Evolutionary conservation across 2,797 vertebrate species (phyloP), one percentile per base, ranked within the genome.

Genomic region (Schizopygopsis pylzovi): DNA sequence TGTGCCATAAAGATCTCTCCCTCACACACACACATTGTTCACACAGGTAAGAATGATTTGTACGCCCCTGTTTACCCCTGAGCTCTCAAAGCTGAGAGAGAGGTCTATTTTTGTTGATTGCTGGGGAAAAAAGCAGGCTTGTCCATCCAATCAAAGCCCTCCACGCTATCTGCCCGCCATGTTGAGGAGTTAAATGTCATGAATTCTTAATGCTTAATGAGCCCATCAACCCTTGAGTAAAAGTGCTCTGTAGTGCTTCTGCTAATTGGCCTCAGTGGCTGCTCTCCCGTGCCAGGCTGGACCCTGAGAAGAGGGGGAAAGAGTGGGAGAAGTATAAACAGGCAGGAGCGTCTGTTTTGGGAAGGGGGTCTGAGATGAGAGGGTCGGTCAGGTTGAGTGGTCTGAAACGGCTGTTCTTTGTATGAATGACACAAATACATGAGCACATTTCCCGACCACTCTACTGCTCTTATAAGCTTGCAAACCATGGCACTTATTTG

Each of bases 141-240:
- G 56, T 41, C 33, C 20, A 5, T 67, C 82, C 88, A 89, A 84
- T 89, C 81, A 88, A 86, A 82, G 65, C 56, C 54, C 73, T 86
- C 70, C 68, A 77, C 63, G 71, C 79, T 79, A 90, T 86, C 85
- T 90, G 81, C 93, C 93, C 92, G 92, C 92, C 88, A 86, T 89
- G 92, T 89, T 86, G 91, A 92, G 81, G 89, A 92, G 87, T 90
- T 92, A 94, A 92, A 95, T 95, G 94, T 96, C 95, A 96, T 94
- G 91, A 94, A 96, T 93, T 94, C 92, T 94, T 93, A 94, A 96
- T 95, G 94, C 91, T 93, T 96, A 96, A 96, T 93, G 94, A 96
- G 93, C 91, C 95, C 90, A 91, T 95, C 92, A 92, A 88, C 91
- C 92, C 83, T 91, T 86, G 87, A 93, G 92, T 90, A 92, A 93